Percentiles rank a stretch among this genome's conserved stretches.
Conservation (phyloP, 2,888 invertebrate genomes). For the Nephrotoma flavescens region DNA sequence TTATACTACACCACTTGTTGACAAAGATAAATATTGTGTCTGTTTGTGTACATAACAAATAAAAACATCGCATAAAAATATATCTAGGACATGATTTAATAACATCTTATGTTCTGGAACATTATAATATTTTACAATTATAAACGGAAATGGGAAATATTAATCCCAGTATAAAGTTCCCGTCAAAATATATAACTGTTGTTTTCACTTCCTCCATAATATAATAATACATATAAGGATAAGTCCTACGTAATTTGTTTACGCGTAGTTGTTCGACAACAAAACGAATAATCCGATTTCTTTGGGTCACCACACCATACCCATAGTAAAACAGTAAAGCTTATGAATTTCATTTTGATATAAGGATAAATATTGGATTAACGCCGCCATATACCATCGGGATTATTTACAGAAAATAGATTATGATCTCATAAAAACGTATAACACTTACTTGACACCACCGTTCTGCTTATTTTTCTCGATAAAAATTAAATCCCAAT, state of each 20-base stretch:
- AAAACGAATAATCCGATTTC: not conserved
- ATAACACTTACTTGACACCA: not conserved
- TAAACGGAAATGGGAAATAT: not conserved
- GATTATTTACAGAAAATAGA: not conserved
- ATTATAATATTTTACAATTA: not conserved
- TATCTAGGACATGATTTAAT: not conserved
- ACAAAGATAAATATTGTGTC: not conserved
- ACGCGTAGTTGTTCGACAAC: not conserved
- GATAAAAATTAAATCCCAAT: constrained; percentile 10
- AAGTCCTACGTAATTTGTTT: not conserved
- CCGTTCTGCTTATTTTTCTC: constrained; percentile 1
- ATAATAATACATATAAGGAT: not conserved
- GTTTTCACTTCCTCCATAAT: not conserved
- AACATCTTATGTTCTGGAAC: not conserved
- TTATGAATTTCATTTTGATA: not conserved
- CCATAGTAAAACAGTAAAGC: not conserved
- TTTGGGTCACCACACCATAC: too few species aligned
- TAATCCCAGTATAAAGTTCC: not conserved
- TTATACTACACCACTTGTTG: not conserved
- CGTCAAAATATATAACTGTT: not conserved
- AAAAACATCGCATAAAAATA: not conserved
- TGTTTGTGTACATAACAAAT: not conserved
- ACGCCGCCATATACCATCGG: not conserved
- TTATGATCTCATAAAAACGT: not conserved
- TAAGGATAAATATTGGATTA: not conserved